Evolutionary conservation across 2,888 invertebrate genomes (phyloP).

Genomic region (Aproaerema taeniolella): DNA sequence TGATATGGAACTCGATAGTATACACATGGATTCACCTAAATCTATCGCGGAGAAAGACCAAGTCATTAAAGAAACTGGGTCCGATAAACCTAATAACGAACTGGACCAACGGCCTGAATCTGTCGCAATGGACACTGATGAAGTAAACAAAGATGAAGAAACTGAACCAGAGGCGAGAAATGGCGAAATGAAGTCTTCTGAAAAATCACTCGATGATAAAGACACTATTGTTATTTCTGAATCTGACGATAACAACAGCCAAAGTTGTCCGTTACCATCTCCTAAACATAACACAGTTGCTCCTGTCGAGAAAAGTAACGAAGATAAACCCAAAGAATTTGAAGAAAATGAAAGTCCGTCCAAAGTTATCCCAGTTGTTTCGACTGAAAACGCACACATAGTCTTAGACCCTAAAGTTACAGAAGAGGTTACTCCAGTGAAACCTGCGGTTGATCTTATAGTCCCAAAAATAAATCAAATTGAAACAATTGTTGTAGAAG

Average conservation of each 20-base stretch:
- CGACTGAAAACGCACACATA: constrained; percentile 62
- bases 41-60: constrained; percentile 59
- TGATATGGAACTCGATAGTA: constrained; percentile 69
- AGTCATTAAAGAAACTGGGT: constrained; percentile 49
- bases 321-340: constrained; percentile 53
- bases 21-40: constrained; percentile 69
- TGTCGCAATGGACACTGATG: constrained; percentile 25
- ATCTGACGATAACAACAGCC: constrained; percentile 69
- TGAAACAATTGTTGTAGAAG: constrained; percentile 64
- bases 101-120: constrained; percentile 28
- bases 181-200: constrained; percentile 47
- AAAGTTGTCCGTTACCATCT: constrained; percentile 68
- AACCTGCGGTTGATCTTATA: constrained; percentile 46
- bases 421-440: constrained; percentile 40
- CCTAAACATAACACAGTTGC: constrained; percentile 50
- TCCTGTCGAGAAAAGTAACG: constrained; percentile 42
- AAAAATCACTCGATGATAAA: constrained; percentile 55
- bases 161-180: constrained; percentile 41
- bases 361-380: constrained; percentile 62
- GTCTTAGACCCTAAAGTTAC: constrained; percentile 60
- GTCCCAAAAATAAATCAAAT: constrained; percentile 55
- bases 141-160: constrained; percentile 29
- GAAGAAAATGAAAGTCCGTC: constrained; percentile 58
- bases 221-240: constrained; percentile 69
- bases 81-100: constrained; percentile 36